Conservation (phyloP, 2,888 invertebrate genomes). For the Rhingia campestris region DNA sequence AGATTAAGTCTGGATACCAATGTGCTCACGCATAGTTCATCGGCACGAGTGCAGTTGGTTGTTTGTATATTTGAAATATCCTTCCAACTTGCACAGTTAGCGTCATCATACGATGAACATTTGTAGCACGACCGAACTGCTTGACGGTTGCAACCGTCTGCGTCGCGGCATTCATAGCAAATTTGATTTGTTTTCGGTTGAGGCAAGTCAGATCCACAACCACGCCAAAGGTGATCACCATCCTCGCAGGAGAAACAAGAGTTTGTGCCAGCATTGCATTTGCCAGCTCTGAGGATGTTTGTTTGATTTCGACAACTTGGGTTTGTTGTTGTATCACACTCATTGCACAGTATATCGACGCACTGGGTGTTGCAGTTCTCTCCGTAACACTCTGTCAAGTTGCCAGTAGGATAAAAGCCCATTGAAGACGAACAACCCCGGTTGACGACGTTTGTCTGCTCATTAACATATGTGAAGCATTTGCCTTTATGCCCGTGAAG, state of each 20-base stretch:
- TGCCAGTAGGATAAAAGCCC: slow-evolving; percentile 78
- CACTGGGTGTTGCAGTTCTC: slow-evolving; percentile 78
- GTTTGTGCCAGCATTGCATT: slow-evolving; percentile 76
- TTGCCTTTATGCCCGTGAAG: slow-evolving; percentile 77
- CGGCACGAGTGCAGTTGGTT: slow-evolving; percentile 76
- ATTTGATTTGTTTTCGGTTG: slow-evolving; percentile 55
- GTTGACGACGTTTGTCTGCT: slow-evolving; percentile 77
- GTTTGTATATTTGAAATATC: slow-evolving; percentile 66
- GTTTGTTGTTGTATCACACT: slow-evolving; percentile 77
- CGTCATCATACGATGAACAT: slow-evolving; percentile 77
- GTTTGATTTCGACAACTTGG: slow-evolving; percentile 76
- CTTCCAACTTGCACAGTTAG: slow-evolving; percentile 76
- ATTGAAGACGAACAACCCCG: slow-evolving; percentile 79
- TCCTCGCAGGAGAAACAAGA: slow-evolving; percentile 79
- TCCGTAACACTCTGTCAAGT: slow-evolving; percentile 77
- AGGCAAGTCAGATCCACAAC: slow-evolving; percentile 75
- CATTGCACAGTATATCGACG: slow-evolving; percentile 78
- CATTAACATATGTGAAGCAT: slow-evolving; percentile 78
- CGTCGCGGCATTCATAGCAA: slow-evolving; percentile 78
- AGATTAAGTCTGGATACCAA: slow-evolving; percentile 76
- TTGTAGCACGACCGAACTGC: slow-evolving; percentile 79
- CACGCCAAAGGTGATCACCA: slow-evolving; percentile 78
- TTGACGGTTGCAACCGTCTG: slow-evolving; percentile 78
- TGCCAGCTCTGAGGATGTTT: slow-evolving; percentile 60
- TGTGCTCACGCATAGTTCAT: slow-evolving; percentile 79